These are phyloP conservation scores for Phaethon lepturus DNA, from an alignment of 2,113 vertebrate species.

Conservation along the genomic window DNA sequence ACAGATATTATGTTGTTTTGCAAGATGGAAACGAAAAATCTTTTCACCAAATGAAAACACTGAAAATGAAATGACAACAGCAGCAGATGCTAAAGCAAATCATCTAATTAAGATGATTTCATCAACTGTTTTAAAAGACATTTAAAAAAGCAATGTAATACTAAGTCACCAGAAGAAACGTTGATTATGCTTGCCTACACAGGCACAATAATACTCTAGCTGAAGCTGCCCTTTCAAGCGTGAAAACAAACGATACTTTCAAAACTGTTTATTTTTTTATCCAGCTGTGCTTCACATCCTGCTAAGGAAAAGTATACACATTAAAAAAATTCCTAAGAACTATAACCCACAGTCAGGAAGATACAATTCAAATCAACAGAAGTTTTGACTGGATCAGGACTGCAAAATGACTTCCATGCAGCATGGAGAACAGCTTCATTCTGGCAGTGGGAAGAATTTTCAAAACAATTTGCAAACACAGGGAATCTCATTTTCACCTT, in stretches of 20 bases:
- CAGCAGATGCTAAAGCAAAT: conserved; percentile 58
- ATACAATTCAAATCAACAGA: neutral
- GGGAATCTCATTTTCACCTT: neutral
- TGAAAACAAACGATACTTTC: conserved; percentile 44
- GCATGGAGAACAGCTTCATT: neutral
- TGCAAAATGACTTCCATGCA: neutral
- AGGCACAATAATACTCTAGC: neutral
- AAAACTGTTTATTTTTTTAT: conserved; percentile 16
- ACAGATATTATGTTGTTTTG: conserved; percentile 7
- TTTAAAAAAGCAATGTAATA: conserved; percentile 30
- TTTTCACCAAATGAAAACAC: conserved; percentile 31
- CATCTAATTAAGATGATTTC: conserved; percentile 53
- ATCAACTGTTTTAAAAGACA: conserved; percentile 6
- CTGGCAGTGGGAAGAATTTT: neutral
- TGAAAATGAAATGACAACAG: conserved; percentile 35
- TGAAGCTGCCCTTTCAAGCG: conserved; percentile 16
- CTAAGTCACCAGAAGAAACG: conserved; percentile 25
- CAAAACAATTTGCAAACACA: neutral
- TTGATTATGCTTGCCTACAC: conserved; percentile 25
- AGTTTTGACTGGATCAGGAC: neutral
- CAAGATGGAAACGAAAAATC: conserved; percentile 3
- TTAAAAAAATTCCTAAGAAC: neutral
- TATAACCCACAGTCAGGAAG: neutral
- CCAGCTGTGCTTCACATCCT: conserved; percentile 35
- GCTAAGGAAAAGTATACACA: neutral